Evolutionary conservation across 2,888 invertebrate species (phyloP).

Genomic region (Ectemnius continuus): DNA sequence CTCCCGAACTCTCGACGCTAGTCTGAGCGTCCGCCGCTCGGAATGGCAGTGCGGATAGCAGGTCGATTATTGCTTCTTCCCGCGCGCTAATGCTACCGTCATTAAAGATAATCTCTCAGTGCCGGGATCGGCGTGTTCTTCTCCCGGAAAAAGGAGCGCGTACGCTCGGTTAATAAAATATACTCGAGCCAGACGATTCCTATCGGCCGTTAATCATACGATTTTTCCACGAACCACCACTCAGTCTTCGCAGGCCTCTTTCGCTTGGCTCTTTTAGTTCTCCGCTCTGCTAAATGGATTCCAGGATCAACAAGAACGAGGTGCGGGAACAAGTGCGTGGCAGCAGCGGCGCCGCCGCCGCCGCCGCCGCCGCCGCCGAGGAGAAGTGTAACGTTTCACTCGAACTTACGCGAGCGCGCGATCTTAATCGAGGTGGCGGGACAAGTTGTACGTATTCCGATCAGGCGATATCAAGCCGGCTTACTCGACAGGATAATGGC

Average conservation of each 20-base stretch:
- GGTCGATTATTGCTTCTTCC: background rate
- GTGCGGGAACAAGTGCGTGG: constrained; percentile 3
- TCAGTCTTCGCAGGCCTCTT: too few species aligned
- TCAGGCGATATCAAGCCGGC: constrained; percentile 6
- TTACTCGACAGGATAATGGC: constrained; percentile 4
- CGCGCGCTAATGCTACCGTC: background rate
- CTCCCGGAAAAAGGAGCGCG: too few species aligned
- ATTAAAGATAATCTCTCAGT: too few species aligned
- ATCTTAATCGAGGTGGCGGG: constrained; percentile 7
- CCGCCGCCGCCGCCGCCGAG: too few species aligned
- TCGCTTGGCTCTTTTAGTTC: too few species aligned
- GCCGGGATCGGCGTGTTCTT: too few species aligned
- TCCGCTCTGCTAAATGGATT: background rate
- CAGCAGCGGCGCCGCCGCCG: too few species aligned
- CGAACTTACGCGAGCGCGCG: background rate
- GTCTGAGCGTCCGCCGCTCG: background rate
- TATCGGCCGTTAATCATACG: too few species aligned
- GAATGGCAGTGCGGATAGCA: background rate
- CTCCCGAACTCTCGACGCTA: too few species aligned
- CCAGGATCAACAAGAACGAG: background rate
- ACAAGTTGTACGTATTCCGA: constrained; percentile 10
- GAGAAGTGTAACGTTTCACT: constrained; percentile 10
- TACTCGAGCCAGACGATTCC: too few species aligned
- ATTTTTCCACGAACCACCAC: too few species aligned
- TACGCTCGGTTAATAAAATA: too few species aligned